These are phyloP conservation scores for Potamilus streckersoni DNA, from an alignment of 1,140 invertebrate genomes.

Conservation along the genomic window DNA sequence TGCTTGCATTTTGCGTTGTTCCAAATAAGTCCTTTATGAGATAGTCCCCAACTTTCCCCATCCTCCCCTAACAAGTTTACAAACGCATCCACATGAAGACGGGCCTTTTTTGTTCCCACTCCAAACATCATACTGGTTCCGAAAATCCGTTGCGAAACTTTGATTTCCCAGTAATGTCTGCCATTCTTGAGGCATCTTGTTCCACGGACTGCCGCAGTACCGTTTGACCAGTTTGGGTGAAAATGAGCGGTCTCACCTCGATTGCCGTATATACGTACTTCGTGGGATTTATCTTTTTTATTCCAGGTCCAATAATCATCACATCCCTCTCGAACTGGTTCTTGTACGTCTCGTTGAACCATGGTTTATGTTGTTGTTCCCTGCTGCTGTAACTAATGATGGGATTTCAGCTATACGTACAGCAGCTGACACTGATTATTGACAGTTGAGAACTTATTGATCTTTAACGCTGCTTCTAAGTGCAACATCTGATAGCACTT, in stretches of 20 bases:
- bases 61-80: constrained; percentile 80
- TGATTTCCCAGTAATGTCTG: constrained; percentile 79
- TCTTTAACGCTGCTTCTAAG: no score
- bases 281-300: constrained; percentile 74
- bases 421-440: no score
- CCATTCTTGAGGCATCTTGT: constrained; percentile 74
- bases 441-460: no score
- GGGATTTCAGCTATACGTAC: no score
- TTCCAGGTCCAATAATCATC: constrained; percentile 79
- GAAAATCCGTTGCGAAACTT: constrained; percentile 76
- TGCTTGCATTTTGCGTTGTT: constrained; percentile 73
- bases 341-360: constrained; percentile 2
- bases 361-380: neutral
- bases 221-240: constrained; percentile 83
- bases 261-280: constrained; percentile 74
- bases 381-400: no score
- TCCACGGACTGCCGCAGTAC: constrained; percentile 78
- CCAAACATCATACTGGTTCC: constrained; percentile 86
- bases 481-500: no score
- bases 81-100: constrained; percentile 77
- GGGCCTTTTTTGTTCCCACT: constrained; percentile 75
- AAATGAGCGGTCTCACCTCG: constrained; percentile 71
- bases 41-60: constrained; percentile 78
- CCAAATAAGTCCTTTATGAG: constrained; percentile 81
- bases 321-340: constrained; percentile 65